These are phyloP conservation scores for Rhabdomys dilectus DNA, from an alignment of 2,113 vertebrate species.

Conservation along the genomic window DNA sequence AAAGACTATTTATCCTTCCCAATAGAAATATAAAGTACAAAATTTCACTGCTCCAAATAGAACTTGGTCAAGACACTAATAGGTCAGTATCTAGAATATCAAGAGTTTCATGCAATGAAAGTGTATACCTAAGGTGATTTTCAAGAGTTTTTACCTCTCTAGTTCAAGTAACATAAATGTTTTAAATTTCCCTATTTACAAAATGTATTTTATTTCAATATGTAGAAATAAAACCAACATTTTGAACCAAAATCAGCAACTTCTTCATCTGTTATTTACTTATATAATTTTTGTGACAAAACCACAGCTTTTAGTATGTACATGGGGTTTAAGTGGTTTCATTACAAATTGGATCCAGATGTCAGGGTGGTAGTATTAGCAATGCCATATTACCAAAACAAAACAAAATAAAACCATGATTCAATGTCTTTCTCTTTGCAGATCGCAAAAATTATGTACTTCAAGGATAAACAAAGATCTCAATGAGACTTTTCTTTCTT, in stretches of 20 bases:
- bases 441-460: conserved; percentile 66
- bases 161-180: neutral
- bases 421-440: conserved; percentile 41
- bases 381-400: conserved; percentile 72
- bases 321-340: conserved; percentile 62
- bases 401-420: conserved; percentile 66
- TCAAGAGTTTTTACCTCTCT: neutral
- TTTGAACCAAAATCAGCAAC: conserved; percentile 53
- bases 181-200: neutral
- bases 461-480: conserved; percentile 50
- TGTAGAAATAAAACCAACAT: conserved; percentile 37
- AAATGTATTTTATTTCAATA: conserved; percentile 45
- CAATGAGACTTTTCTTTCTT: conserved; percentile 46
- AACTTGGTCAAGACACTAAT: neutral
- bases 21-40: conserved; percentile 4
- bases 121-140: neutral
- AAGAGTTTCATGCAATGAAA: neutral
- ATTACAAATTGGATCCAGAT: conserved; percentile 67
- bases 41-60: neutral
- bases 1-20: neutral
- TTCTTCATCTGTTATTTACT: conserved; percentile 51
- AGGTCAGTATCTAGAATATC: neutral
- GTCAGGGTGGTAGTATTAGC: conserved; percentile 46
- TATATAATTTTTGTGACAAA: conserved; percentile 66
- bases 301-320: conserved; percentile 15